These are phyloP conservation scores for Sesia apiformis DNA, from an alignment of 2,888 invertebrate genomes.

Conservation along the genomic window DNA sequence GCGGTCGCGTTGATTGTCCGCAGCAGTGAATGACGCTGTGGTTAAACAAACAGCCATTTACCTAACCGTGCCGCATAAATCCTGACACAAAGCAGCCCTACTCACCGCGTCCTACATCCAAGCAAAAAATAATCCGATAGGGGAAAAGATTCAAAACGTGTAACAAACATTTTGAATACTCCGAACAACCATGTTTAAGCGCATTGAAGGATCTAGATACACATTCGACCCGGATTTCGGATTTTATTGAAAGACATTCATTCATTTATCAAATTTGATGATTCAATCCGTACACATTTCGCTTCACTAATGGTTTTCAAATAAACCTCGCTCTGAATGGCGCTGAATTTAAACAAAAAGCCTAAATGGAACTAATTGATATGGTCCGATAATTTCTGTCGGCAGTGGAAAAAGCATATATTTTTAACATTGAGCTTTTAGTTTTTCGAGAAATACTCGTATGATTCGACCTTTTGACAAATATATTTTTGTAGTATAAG, in stretches of 20 bases:
- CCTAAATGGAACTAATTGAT: slow-evolving; percentile 37
- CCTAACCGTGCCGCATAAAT: not conserved
- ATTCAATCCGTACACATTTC: slow-evolving; percentile 42
- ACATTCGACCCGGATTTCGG: slow-evolving; percentile 30
- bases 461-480: no score
- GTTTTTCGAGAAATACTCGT: no score
- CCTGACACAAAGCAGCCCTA: not conserved
- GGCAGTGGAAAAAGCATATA: no score
- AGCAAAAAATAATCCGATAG: no score
- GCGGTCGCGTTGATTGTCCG: not conserved
- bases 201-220: slow-evolving; percentile 18
- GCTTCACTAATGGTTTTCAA: slow-evolving; percentile 59
- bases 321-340: slow-evolving; percentile 54
- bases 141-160: no score
- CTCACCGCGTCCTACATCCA: no score
- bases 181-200: not conserved
- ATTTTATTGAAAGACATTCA: slow-evolving; percentile 46
- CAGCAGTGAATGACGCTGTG: not conserved
- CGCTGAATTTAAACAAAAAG: slow-evolving; percentile 37
- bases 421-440: no score
- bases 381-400: slow-evolving; percentile 4
- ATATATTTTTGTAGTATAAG: no score
- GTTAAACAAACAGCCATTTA: not conserved
- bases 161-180: no score
- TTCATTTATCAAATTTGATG: slow-evolving; percentile 40